Evolutionary conservation across 2,888 invertebrate species (phyloP).

Genomic region (Cephonodes hylas): DNA sequence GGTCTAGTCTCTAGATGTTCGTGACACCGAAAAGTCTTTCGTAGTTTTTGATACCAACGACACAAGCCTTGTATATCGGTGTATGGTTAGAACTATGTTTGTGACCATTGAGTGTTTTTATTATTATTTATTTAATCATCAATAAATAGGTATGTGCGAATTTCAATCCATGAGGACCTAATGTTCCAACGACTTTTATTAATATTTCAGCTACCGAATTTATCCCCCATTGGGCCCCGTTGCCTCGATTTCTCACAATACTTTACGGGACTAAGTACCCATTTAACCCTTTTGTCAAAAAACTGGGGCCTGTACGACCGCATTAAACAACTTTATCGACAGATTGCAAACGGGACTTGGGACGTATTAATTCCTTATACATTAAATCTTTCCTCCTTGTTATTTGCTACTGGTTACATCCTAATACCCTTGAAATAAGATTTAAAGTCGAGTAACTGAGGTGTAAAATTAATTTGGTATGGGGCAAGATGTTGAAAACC

Average conservation of each 20-base stretch:
- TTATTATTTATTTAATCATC: too few relatives aligned
- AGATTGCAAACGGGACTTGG: conserved; percentile 46
- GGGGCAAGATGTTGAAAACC: conserved; percentile 1
- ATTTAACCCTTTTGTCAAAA: conserved; percentile 11
- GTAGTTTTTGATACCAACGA: too few relatives aligned
- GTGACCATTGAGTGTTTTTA: too few relatives aligned
- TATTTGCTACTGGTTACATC: background rate
- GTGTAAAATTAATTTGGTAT: background rate
- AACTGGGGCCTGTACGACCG: conserved; percentile 31
- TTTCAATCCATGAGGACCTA: too few relatives aligned
- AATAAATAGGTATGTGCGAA: too few relatives aligned
- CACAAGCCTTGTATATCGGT: too few relatives aligned
- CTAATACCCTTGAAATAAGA: background rate
- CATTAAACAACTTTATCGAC: conserved; percentile 32
- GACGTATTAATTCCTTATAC: conserved; percentile 8
- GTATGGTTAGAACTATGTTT: too few relatives aligned
- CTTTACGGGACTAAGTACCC: conserved; percentile 17
- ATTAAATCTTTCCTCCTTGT: conserved; percentile 20
- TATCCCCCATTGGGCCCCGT: background rate
- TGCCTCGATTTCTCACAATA: background rate
- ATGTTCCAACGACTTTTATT: too few relatives aligned
- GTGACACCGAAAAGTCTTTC: too few relatives aligned
- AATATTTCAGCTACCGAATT: too few relatives aligned
- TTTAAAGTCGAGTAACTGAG: background rate
- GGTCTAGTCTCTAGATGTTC: too few relatives aligned